Conservation (phyloP, 1,140 invertebrate species). For the Thrips palmi region DNA sequence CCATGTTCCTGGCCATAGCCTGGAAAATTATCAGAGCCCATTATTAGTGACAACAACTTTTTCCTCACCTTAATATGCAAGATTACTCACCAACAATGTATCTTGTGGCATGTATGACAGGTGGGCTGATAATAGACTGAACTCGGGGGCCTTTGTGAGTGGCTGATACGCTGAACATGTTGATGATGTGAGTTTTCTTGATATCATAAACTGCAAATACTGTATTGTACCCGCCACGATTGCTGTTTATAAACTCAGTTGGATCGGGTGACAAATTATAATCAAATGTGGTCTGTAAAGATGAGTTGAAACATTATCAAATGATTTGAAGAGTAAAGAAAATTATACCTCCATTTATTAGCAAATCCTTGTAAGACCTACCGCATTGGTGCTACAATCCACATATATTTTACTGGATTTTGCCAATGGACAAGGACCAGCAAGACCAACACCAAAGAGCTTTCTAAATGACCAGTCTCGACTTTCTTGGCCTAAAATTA, state of each 20-base stretch:
- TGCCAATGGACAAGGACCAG: slow-evolving; percentile 60
- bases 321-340: too few species aligned
- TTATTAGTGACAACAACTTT: slow-evolving; percentile 4
- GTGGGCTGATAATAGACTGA: slow-evolving; percentile 35
- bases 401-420: slow-evolving; percentile 60
- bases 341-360: too few species aligned
- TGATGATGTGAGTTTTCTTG: slow-evolving; percentile 23
- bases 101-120: slow-evolving; percentile 55
- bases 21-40: background rate
- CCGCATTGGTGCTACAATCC: slow-evolving; percentile 48
- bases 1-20: slow-evolving; percentile 83
- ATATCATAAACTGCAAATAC: slow-evolving; percentile 51
- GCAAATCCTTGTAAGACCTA: slow-evolving; percentile 24
- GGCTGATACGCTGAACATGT: slow-evolving; percentile 49
- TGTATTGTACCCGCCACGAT: slow-evolving; percentile 43
- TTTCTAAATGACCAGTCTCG: slow-evolving; percentile 70
- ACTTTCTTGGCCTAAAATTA: slow-evolving; percentile 32
- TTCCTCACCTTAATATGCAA: slow-evolving; percentile 36
- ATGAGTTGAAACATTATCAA: slow-evolving; percentile 6
- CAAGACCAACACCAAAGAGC: slow-evolving; percentile 68
- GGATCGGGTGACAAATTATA: slow-evolving; percentile 31
- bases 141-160: slow-evolving; percentile 25
- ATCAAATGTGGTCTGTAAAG: slow-evolving; percentile 15
- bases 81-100: slow-evolving; percentile 49
- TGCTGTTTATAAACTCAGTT: slow-evolving; percentile 31